These are phyloP conservation scores for Nothoprocta perdicaria DNA, from an alignment of 2,113 vertebrate species.

Conservation along the genomic window DNA sequence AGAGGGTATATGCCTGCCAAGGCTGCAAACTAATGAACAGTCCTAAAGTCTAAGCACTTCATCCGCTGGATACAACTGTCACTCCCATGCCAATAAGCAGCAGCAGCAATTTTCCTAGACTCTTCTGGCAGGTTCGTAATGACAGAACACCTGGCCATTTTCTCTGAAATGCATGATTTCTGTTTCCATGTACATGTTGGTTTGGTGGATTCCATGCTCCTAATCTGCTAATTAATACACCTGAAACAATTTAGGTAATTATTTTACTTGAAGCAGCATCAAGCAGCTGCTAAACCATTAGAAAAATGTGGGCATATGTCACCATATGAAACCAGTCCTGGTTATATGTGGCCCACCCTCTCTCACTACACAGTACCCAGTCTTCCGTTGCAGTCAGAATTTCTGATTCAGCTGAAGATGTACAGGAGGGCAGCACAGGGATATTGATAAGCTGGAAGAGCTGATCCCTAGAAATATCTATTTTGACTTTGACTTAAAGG, in stretches of 20 bases:
- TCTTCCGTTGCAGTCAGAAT: not conserved
- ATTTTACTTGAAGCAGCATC: not conserved
- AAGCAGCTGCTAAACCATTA: not conserved
- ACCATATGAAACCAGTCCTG: not conserved
- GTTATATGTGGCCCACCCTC: not conserved
- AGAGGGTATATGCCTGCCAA: not conserved
- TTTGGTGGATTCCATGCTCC: not conserved
- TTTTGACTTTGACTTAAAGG: not conserved
- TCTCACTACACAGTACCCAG: no score
- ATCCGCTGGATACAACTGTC: not conserved
- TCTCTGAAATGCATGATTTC: not conserved
- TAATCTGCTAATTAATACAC: not conserved
- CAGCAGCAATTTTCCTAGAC: not conserved
- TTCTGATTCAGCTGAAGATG: no score
- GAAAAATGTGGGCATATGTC: not conserved
- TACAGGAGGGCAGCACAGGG: no score
- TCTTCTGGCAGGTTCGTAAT: not conserved
- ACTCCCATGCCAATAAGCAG: not conserved
- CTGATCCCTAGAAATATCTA: not conserved
- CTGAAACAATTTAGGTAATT: not conserved
- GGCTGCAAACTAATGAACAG: not conserved
- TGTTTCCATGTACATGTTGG: not conserved
- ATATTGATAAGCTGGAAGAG: not conserved
- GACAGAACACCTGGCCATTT: not conserved
- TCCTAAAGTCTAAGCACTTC: not conserved